Base-by-base conservation (phyloP, 2,113 vertebrate genomes). In the Notothenia rossii region DNA sequence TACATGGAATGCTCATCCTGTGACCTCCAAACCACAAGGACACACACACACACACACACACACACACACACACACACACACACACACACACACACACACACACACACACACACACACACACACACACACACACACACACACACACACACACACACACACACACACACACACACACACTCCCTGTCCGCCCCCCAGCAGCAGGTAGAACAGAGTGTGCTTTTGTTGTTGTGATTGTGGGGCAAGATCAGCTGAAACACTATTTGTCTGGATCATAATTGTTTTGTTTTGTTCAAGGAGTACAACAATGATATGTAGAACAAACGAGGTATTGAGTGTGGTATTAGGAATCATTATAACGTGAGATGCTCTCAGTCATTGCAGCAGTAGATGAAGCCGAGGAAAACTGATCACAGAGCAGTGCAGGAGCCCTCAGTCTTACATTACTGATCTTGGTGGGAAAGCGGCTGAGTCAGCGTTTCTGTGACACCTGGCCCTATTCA, bases 131-230 rank as follows among this genome's bases (percentile, higher is more conserved):
- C 36, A 36, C 36, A 36, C 36, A 36, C 5, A 36, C 5, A 36
- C 36, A 73, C 59, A 63, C 49, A 58, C 51, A 45, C 59, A 40
- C 33, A 40, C 67, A 45, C 51, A 33, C 15, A 68, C 25, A 43
- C 56, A 77, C 36, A 62, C 18, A 54, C 18, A 48, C 1, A 18
- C 54, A 18, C 60, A 56, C 46, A 64, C n/a, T 54, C 1, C 59
- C 82, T 77, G 64, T 62, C 79, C 18, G 36, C 7, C 36, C 36
- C 67, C 60, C 11, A 48, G 36, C 77, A 67, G 56, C 77, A 49
- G 60, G n/a, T 45, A 49, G 69, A 69, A 86, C 83, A 86, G 56
- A 86, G 59, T 25, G 63, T 29, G 54, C 66, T 69, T 78, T 64
- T 89, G 83, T 88, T 36, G 56, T 54, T 51, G 9, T 33, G 36